Percentiles rank a stretch among this genome's conserved stretches.
Evolutionary conservation across 2,113 vertebrate species (phyloP).

Genomic region (Alouatta palliata): DNA sequence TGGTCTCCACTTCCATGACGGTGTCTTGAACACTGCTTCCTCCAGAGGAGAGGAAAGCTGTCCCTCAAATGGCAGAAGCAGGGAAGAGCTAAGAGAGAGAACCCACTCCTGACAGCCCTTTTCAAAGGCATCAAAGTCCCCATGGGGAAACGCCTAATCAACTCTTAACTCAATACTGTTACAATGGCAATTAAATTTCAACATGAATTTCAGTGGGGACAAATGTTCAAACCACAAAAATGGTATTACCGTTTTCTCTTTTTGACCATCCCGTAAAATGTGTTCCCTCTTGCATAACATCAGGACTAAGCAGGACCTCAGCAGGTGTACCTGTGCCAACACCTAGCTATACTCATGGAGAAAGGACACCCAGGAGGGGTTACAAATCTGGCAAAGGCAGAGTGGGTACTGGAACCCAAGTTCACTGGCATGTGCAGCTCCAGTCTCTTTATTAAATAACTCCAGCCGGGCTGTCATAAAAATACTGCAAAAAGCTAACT

Average conservation of each 20-base stretch:
- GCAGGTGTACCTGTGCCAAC: not conserved
- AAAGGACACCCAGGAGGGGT: not conserved
- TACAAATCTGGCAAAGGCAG: not conserved
- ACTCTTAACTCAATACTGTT: not conserved
- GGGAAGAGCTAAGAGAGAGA: not conserved
- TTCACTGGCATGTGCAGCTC: fast-evolving
- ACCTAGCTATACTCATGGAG: not conserved
- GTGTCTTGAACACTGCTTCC: not conserved
- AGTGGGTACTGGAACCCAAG: not conserved
- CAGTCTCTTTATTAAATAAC: not conserved
- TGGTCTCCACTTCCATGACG: not conserved
- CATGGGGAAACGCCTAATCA: not conserved
- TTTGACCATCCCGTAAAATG: not conserved
- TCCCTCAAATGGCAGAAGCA: not conserved
- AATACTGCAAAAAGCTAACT: not conserved
- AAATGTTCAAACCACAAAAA: not conserved
- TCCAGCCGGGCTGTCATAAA: not conserved
- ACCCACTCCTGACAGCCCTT: not conserved
- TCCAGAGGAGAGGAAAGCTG: not conserved
- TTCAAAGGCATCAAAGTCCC: not conserved
- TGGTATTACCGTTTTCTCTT: not conserved
- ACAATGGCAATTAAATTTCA: not conserved
- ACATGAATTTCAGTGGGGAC: not conserved
- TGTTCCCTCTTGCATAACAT: not conserved
- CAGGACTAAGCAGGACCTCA: not conserved